Percentiles rank a stretch among this genome's conserved stretches.
These are phyloP conservation scores for Psylliodes chrysocephalus DNA, from an alignment of 2,888 invertebrate genomes.

Conservation along the genomic window DNA sequence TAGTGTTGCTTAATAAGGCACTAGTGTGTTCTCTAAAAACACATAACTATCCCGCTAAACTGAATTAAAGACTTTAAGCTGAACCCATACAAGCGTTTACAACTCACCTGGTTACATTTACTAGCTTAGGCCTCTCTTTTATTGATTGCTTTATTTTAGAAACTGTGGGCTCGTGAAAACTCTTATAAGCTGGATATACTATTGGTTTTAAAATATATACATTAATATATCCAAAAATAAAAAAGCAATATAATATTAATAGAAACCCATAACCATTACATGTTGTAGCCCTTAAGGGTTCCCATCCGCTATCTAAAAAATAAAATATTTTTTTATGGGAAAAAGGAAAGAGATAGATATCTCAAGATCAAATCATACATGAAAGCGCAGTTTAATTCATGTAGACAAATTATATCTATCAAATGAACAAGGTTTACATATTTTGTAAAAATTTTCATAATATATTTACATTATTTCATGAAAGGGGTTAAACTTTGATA, in stretches of 20 bases:
- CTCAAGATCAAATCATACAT: too few relatives aligned
- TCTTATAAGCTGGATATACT: conserved; percentile 38
- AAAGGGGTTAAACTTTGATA: neutral
- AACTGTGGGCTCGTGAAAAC: conserved; percentile 36
- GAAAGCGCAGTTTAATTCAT: too few relatives aligned
- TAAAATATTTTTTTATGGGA: too few relatives aligned
- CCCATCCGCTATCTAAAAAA: conserved; percentile 34
- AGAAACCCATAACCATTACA: conserved; percentile 49
- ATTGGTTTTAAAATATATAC: conserved; percentile 41
- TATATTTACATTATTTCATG: too few relatives aligned
- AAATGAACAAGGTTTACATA: too few relatives aligned
- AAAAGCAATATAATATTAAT: conserved; percentile 46
- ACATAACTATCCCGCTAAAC: too few relatives aligned
- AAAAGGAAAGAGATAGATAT: too few relatives aligned
- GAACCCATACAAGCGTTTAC: neutral
- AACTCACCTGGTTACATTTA: neutral
- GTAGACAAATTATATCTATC: too few relatives aligned
- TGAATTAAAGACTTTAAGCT: too few relatives aligned
- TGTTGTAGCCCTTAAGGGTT: conserved; percentile 40
- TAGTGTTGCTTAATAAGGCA: too few relatives aligned
- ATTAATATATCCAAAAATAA: conserved; percentile 42
- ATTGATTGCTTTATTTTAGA: conserved; percentile 5
- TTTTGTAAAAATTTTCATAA: too few relatives aligned
- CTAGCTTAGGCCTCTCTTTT: neutral
- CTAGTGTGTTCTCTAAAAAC: too few relatives aligned